Conservation (phyloP, 2,113 vertebrate genomes). For the Rostratula benghalensis region DNA sequence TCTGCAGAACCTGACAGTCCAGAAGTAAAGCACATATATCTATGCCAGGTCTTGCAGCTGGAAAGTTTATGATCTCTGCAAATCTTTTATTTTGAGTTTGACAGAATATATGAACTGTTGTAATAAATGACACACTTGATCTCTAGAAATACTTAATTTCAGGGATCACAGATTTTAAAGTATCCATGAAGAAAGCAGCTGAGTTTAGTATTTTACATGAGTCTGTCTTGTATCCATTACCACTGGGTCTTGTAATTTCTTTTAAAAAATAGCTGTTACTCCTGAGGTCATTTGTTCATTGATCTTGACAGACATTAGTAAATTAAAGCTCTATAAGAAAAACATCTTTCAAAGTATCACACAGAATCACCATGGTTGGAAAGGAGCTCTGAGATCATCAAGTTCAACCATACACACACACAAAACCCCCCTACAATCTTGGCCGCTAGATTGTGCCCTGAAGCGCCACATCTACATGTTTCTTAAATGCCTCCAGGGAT, state of each 20-base stretch:
- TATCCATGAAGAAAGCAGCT: background rate
- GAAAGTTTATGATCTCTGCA: background rate
- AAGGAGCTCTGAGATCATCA: no score
- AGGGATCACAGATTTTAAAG: slow-evolving; percentile 1
- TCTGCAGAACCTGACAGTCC: background rate
- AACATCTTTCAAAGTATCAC: background rate
- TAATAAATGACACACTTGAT: background rate
- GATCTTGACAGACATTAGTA: background rate
- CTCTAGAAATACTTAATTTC: slow-evolving; percentile 15
- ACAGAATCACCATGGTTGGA: no score
- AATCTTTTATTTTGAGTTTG: background rate
- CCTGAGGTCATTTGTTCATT: background rate
- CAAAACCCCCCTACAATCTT: no score
- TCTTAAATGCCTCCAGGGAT: no score
- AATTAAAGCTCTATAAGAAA: background rate
- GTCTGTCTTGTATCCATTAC: background rate
- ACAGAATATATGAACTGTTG: background rate
- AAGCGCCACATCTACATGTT: no score
- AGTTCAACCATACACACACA: no score
- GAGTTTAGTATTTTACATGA: background rate
- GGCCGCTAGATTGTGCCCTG: no score
- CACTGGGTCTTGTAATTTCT: background rate
- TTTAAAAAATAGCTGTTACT: background rate
- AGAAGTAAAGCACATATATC: background rate
- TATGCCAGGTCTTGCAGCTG: background rate